Evolutionary conservation across 2,888 invertebrate species (phyloP).

Genomic region (Therioaphis trifolii): DNA sequence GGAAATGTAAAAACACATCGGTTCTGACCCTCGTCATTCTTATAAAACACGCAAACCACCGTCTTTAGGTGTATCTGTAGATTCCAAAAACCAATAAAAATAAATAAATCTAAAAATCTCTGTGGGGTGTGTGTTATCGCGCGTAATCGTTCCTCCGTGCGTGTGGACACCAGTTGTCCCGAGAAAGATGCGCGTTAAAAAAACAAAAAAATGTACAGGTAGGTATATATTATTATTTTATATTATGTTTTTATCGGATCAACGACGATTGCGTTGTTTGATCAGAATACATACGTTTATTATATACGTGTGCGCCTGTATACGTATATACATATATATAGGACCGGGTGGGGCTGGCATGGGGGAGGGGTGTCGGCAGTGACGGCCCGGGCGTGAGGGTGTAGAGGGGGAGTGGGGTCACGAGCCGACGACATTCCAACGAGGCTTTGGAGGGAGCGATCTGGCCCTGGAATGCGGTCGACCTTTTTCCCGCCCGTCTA

Average conservation of each 20-base stretch:
- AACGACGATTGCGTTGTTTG: constrained; percentile 42
- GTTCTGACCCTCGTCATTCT: no score
- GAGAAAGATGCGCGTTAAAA: constrained; percentile 6
- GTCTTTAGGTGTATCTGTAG: no score
- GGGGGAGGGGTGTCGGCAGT: constrained; percentile 16
- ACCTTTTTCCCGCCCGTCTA: constrained; percentile 64
- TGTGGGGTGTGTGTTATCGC: not conserved
- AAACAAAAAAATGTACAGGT: not conserved
- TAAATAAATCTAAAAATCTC: no score
- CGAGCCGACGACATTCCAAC: constrained; percentile 61
- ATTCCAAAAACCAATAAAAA: no score
- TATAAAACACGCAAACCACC: no score
- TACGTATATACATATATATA: not conserved
- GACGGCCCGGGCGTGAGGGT: not conserved
- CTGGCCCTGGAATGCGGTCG: constrained; percentile 65
- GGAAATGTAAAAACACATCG: no score
- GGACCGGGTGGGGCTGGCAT: constrained; percentile 24
- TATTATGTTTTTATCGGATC: constrained; percentile 53
- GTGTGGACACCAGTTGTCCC: not conserved
- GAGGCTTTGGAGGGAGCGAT: constrained; percentile 58
- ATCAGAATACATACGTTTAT: constrained; percentile 24
- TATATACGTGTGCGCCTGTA: not conserved
- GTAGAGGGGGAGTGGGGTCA: constrained; percentile 59
- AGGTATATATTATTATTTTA: constrained; percentile 3
- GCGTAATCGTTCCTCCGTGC: not conserved